phyloP scores from a whole-genome alignment of 2,797 vertebrate genomes.

The Mus caroli region DNA sequence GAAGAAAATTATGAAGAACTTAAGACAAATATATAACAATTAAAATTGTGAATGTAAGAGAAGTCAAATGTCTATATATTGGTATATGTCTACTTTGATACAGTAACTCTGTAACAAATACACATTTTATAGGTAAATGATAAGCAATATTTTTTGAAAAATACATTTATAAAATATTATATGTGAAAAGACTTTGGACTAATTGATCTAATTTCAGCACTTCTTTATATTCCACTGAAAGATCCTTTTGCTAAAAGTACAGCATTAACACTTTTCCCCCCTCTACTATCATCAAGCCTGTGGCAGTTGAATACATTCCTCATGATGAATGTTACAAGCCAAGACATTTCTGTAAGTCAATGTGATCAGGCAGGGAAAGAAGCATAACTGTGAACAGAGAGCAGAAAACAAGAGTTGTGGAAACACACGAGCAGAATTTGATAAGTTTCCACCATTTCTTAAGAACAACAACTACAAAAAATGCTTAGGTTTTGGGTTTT shows the following conservation, averaged over 20 bases:
- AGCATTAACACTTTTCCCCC: not conserved
- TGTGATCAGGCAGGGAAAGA: slow-evolving; percentile 70
- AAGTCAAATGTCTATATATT: not conserved
- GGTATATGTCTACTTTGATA: not conserved
- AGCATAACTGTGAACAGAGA: not conserved
- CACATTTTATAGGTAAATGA: not conserved
- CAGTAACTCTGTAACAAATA: not conserved
- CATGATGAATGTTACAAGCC: slow-evolving; percentile 70
- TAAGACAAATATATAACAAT: not conserved
- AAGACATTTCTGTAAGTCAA: slow-evolving; percentile 48
- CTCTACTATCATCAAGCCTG: slow-evolving; percentile 30
- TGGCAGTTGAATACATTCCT: slow-evolving; percentile 13
- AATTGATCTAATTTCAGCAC: not conserved
- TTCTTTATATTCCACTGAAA: slow-evolving; percentile 18
- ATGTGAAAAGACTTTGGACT: not conserved
- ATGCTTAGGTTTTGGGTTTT: slow-evolving; percentile 69
- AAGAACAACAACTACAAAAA: slow-evolving; percentile 71
- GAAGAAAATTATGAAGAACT: slow-evolving; percentile 28
- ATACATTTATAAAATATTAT: not conserved
- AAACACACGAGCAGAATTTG: slow-evolving; percentile 60
- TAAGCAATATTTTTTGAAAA: not conserved
- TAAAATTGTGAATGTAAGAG: not conserved
- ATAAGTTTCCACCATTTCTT: slow-evolving; percentile 68
- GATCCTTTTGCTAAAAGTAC: slow-evolving; percentile 35
- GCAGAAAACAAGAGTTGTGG: slow-evolving; percentile 51